Conservation (phyloP, 2,888 invertebrate genomes). For the Ctena decussata region DNA sequence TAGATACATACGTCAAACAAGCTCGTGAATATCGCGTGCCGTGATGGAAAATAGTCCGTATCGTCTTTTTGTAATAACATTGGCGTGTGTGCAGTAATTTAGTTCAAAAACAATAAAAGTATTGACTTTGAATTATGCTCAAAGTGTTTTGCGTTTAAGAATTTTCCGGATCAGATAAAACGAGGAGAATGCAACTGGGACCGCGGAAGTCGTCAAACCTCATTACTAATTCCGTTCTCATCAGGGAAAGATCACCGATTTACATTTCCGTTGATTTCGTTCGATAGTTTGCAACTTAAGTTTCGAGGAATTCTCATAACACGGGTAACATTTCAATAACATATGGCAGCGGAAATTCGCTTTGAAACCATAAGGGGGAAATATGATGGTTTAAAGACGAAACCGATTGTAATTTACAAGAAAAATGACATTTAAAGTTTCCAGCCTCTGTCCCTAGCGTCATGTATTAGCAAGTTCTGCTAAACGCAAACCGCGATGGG, state of each 20-base stretch:
- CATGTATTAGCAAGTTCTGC: conserved; percentile 29
- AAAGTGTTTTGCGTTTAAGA: conserved; percentile 65
- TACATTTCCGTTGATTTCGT: conserved; percentile 58
- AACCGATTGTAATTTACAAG: conserved; percentile 26
- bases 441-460: conserved; percentile 23
- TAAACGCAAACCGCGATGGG: not conserved
- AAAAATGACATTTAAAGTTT: conserved; percentile 42
- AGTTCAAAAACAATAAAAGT: conserved; percentile 67
- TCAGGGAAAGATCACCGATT: conserved; percentile 65
- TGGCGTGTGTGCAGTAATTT: conserved; percentile 64
- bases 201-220: conserved; percentile 52
- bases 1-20: conserved; percentile 54
- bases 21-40: conserved; percentile 65
- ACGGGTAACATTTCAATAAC: conserved; percentile 59
- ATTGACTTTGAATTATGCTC: conserved; percentile 69
- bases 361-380: conserved; percentile 32
- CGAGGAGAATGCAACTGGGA: conserved; percentile 66
- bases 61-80: conserved; percentile 52
- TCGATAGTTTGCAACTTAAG: conserved; percentile 63
- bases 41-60: conserved; percentile 59
- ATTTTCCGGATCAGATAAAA: conserved; percentile 64
- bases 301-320: conserved; percentile 53
- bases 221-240: conserved; percentile 66
- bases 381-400: conserved; percentile 13
- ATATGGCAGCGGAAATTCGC: conserved; percentile 48